phyloP scores from a whole-genome alignment of 1,140 invertebrate species.

The Thalassaphorura encarpata region DNA sequence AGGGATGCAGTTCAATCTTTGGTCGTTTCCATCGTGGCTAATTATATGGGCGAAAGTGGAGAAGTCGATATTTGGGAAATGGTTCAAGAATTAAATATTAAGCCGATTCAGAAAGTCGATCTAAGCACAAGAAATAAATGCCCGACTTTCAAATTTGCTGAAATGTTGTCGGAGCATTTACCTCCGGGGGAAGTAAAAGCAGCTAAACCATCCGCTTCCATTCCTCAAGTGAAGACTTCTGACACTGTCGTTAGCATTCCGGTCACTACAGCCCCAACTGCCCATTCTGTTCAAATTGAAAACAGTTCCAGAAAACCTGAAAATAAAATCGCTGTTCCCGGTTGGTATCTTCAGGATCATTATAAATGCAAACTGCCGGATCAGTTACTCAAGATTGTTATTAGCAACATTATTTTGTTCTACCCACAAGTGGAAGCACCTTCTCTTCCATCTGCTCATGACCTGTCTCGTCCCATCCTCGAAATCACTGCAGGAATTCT shows the following conservation, averaged over 20 bases:
- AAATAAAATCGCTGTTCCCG: no score
- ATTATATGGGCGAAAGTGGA: slow-evolving; percentile 20
- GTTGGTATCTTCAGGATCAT: slow-evolving; percentile 12
- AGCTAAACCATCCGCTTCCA: no score
- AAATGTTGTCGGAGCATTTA: no score
- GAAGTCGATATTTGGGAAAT: slow-evolving; percentile 12
- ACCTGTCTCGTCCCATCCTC: slow-evolving; percentile 15
- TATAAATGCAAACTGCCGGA: slow-evolving; percentile 5
- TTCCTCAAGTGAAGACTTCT: no score
- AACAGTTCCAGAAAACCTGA: no score
- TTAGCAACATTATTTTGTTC: slow-evolving; percentile 10
- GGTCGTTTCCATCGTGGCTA: slow-evolving; percentile 7
- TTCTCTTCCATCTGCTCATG: slow-evolving; percentile 8
- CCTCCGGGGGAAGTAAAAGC: no score
- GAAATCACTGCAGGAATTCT: slow-evolving; percentile 22
- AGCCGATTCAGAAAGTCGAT: no score
- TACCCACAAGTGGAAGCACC: slow-evolving; percentile 22
- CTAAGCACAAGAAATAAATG: no score
- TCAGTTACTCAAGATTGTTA: slow-evolving; percentile 10
- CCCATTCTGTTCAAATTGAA: no score
- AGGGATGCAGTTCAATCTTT: neutral
- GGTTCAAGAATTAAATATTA: neutral
- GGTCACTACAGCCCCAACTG: no score
- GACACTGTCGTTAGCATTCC: no score
- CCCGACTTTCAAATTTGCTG: no score